These are phyloP conservation scores for Upupa epops DNA, from an alignment of 2,113 vertebrate genomes.

Conservation along the genomic window DNA sequence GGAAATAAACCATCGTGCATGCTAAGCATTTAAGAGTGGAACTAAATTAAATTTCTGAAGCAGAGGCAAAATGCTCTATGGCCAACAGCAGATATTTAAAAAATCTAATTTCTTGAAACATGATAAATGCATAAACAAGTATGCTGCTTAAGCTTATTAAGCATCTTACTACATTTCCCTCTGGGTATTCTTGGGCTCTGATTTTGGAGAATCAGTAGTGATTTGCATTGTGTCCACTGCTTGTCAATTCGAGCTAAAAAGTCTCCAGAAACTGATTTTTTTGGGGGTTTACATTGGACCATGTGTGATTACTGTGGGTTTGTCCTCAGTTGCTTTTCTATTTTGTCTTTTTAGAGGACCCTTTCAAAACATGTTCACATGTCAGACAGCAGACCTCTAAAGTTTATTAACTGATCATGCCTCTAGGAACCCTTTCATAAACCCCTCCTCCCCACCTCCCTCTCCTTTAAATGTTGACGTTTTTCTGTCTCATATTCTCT, in stretches of 20 bases:
- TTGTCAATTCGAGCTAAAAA: background rate
- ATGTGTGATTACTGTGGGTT: accelerated
- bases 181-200: background rate
- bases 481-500: background rate
- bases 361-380: background rate
- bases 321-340: background rate
- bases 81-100: background rate
- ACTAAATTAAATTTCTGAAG: constrained; percentile 25
- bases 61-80: background rate
- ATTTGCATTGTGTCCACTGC: background rate
- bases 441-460: background rate
- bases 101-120: background rate
- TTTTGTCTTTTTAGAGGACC: background rate
- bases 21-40: background rate
- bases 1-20: background rate
- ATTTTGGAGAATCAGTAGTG: background rate
- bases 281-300: accelerated
- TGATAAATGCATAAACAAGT: background rate
- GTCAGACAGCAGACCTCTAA: background rate
- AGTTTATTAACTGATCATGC: background rate
- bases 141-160: background rate
- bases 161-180: background rate
- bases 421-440: background rate
- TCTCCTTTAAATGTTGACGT: background rate
- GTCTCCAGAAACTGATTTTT: background rate